Base-by-base conservation (phyloP, 1,140 invertebrate genomes). In the Lordiphosa collinella region DNA sequence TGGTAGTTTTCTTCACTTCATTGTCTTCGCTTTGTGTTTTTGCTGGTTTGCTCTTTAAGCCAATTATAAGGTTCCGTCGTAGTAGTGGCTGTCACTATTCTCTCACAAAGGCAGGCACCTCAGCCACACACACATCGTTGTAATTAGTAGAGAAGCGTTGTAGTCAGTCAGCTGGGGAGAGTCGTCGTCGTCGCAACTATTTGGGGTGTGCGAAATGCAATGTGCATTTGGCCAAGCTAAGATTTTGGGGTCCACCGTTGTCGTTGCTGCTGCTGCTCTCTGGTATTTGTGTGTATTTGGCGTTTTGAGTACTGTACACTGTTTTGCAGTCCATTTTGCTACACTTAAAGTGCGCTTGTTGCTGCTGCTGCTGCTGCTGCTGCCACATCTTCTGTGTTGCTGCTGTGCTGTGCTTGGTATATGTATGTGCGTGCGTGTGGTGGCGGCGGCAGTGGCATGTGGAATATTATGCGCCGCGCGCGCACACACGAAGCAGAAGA, bases 271-370 rank as follows among this genome's bases (percentile, higher is more conserved):
- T 25, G 22, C 22, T 25, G 5, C 22, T 60, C 53, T 60, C 25
- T 61, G 25, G 40, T 55, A 49, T 55, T 46, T 53, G 52, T 68
- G 50, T 67, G 73, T 34, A 35, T 48, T 14, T 48, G 31, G 43
- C 54, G 31, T 41, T 25, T 25, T 14, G 59, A 66, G 67, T 68
- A 65, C 63, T 73, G 74, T 79, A 73, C 74, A 79, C 64, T 59
- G 74, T 78, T 78, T 78, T 78, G 74, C 74, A 78, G 74, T 79
- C 63, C 63, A 78, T 73, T 78, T 73, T 78, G 74, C 74, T 79
- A 79, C 74, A 78, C 74, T 78, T 78, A 68, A 73, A 79, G 74
- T 78, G 74, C 74, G 74, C 64, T 76, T 76, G 71, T 68, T 74
- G 69, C 70, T 71, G 64, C 50, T 53, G 40, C 9, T 37, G 14